Conservation (phyloP, 2,113 vertebrate species). For the Leucopsar rothschildi region DNA sequence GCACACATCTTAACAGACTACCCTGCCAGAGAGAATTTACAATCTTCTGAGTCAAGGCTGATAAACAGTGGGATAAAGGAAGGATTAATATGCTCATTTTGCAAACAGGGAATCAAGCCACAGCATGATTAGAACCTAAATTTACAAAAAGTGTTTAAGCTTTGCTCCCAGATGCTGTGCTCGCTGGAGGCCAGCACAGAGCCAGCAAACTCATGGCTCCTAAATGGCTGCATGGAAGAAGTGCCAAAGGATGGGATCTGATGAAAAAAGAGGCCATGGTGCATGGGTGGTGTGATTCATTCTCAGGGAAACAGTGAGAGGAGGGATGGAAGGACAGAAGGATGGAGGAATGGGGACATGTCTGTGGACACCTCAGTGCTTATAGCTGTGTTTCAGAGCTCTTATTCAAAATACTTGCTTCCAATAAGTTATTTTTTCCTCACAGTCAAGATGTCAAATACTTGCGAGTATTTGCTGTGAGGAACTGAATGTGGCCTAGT, state of each 20-base stretch:
- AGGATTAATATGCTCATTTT: conserved; percentile 39
- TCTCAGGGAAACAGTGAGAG: background rate
- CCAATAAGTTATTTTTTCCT: background rate
- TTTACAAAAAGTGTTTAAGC: background rate
- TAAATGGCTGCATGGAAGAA: background rate
- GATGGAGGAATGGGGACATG: background rate
- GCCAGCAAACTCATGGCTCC: background rate
- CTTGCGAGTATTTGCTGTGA: background rate
- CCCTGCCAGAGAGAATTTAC: conserved; percentile 1
- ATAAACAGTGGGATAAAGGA: conserved; percentile 27
- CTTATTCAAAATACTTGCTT: background rate
- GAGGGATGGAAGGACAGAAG: background rate
- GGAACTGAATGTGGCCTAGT: background rate
- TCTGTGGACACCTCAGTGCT: background rate
- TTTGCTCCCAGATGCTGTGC: background rate
- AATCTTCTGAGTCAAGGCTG: background rate
- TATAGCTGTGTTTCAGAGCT: background rate
- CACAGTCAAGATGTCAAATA: background rate
- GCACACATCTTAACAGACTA: background rate
- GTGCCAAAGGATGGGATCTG: background rate
- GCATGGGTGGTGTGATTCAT: background rate
- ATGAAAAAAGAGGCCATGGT: background rate
- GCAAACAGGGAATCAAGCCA: background rate
- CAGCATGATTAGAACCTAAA: background rate
- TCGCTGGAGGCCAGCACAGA: background rate